Conservation (phyloP, 2,113 vertebrate species). For the Nesospiza acunhae region DNA sequence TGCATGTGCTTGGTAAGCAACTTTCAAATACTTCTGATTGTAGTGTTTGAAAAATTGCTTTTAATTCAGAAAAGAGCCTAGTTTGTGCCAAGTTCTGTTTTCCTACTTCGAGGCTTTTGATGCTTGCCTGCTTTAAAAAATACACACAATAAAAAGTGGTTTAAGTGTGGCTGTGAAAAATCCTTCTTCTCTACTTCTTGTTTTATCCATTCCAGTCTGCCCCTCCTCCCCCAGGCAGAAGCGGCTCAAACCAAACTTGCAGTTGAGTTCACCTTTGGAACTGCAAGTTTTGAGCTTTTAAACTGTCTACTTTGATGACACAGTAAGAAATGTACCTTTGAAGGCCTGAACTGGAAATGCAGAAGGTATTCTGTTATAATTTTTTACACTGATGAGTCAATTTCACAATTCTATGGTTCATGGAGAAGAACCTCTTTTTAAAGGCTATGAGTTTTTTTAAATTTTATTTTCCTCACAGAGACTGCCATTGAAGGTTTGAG, state of each 20-base stretch:
- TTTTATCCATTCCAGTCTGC: background rate
- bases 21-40: constrained; percentile 17
- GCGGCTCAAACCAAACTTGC: background rate
- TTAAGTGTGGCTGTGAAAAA: background rate
- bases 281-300: background rate
- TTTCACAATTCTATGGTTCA: background rate
- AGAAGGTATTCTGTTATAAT: background rate
- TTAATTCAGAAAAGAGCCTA: constrained; percentile 21
- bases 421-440: background rate
- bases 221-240: background rate
- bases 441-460: rapidly evolving
- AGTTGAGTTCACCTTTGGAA: background rate
- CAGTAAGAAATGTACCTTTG: background rate
- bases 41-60: constrained; percentile 23
- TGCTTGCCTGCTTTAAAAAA: background rate
- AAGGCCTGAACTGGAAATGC: background rate
- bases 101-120: constrained; percentile 24
- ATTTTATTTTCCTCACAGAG: background rate
- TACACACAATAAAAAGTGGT: background rate
- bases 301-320: background rate
- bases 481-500: background rate
- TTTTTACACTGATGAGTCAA: background rate
- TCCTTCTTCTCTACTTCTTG: background rate
- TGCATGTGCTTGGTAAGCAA: constrained; percentile 49
- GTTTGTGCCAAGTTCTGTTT: constrained; percentile 25